Conservation (phyloP, 2,797 vertebrate genomes). For the Hemitrygon akajei region DNA sequence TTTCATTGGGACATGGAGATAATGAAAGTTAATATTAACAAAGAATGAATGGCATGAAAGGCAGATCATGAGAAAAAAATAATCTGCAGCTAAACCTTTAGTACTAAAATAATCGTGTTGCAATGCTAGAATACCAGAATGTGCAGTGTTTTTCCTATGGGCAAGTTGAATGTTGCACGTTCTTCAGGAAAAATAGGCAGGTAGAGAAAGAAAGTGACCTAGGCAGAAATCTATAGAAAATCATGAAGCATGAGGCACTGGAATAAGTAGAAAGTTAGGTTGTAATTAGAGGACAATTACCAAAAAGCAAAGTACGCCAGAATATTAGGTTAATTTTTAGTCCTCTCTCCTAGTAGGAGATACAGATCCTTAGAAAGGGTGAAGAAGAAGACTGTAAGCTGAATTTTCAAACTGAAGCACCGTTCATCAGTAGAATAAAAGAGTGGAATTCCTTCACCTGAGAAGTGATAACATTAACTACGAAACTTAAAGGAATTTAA, state of each 20-base stretch:
- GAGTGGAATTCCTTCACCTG: neutral
- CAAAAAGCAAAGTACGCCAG: neutral
- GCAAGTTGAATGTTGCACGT: neutral
- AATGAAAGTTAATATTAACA: neutral
- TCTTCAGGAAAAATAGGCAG: neutral
- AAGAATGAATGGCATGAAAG: neutral
- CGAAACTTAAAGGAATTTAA: neutral
- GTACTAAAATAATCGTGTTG: neutral
- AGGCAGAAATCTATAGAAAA: neutral
- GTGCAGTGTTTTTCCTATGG: neutral
- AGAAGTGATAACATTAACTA: neutral
- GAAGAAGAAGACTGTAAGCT: neutral
- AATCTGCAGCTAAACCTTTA: neutral
- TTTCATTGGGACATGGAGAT: neutral
- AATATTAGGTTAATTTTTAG: neutral
- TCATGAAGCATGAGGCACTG: neutral
- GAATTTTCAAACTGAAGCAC: neutral
- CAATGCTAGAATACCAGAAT: neutral
- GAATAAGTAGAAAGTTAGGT: neutral
- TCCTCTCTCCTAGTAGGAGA: neutral
- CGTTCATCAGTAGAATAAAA: neutral
- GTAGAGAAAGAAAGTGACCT: neutral
- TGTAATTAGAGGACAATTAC: neutral
- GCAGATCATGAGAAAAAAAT: neutral
- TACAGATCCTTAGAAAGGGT: neutral